phyloP scores from a whole-genome alignment of 1,140 invertebrate species.

The Panagrolaimus sp. region DNA sequence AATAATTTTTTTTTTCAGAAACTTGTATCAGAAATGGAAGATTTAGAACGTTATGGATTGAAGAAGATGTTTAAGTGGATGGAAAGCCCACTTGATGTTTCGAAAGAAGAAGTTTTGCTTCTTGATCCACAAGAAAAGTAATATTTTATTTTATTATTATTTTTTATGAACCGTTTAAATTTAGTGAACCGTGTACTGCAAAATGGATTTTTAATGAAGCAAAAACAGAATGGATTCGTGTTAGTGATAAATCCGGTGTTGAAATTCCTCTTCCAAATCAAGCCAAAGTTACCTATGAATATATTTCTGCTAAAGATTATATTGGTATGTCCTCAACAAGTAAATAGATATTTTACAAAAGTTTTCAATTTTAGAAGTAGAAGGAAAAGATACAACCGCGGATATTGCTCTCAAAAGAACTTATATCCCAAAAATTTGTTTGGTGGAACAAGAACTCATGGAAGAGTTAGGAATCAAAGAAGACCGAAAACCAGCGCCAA shows the following conservation, averaged over 20 bases:
- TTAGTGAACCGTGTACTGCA: conserved; percentile 68
- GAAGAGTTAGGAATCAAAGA: conserved; percentile 60
- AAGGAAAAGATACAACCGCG: conserved; percentile 43
- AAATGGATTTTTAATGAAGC: conserved; percentile 53
- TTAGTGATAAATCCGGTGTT: conserved; percentile 74
- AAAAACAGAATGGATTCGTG: conserved; percentile 71
- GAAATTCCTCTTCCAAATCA: conserved; percentile 54
- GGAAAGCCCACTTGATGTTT: conserved; percentile 65
- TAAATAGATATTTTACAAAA: conserved; percentile 10
- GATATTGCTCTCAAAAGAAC: conserved; percentile 45
- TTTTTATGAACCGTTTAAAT: conserved; percentile 27
- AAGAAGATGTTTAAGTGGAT: conserved; percentile 27
- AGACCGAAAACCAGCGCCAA: conserved; percentile 51
- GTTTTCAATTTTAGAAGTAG: conserved; percentile 30
- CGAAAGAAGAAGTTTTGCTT: conserved; percentile 75
- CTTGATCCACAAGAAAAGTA: conserved; percentile 87
- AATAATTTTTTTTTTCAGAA: conserved; percentile 33
- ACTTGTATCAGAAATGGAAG: conserved; percentile 37
- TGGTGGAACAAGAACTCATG: conserved; percentile 60
- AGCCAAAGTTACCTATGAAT: conserved; percentile 55
- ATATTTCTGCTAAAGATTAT: conserved; percentile 45
- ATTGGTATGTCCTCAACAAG: conserved; percentile 32
- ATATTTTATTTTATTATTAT: conserved; percentile 48
- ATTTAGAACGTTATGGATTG: conserved; percentile 34
- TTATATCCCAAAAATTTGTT: conserved; percentile 58